Base-by-base conservation (phyloP, 1,140 invertebrate species). In the Drosophila setifemur region DNA sequence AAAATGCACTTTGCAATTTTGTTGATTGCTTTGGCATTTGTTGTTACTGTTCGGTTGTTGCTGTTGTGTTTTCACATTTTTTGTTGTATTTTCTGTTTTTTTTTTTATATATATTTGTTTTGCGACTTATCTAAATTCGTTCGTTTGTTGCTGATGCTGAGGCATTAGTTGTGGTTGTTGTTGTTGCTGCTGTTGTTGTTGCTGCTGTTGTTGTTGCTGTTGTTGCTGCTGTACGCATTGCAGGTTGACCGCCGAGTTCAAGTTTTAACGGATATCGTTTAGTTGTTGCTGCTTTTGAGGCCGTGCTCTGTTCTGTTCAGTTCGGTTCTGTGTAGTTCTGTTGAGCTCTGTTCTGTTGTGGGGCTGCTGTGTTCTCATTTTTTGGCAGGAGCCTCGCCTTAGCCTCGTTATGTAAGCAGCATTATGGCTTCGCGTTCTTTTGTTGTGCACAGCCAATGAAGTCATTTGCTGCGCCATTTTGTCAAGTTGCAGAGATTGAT, bases 1-100 rank as follows among this genome's bases (percentile, higher is more conserved):
- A 57, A 86, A 85, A 85, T 85, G 79, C 79, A 85, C 79, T 85
- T 85, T 85, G 71, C 79, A 86, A 86, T 85, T 85, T 85, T 75
- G 74, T 86, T 85, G 79, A 85, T 85, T 85, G 74, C 70, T 85
- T 85, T 83, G 79, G 58, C 81, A 85, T 79, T 83, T 83, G 79
- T 83, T 83, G 77, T 82, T 83, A 49, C 47, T 70, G 35, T 37
- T 55, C 25, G 53, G 19, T 37, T 31, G 23, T 61, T 39, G 35
- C 25, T 58, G 6, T 64, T 60, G 33, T 25, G 43, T 16, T 48
- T 60, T 35, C 16, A 29, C 12, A 14, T 35, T 57, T 31, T 55
- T 39, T 68, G 49, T 31, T 76, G 9, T 55, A 25, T 69, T 68
- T 55, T 37, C 12, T 53, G 28, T 33, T 48, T 58, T 40, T 29